Evolutionary conservation across 2,797 vertebrate genomes (phyloP), one percentile per base, ranked within the genome.

Genomic region (Crenuchus spilurus): DNA sequence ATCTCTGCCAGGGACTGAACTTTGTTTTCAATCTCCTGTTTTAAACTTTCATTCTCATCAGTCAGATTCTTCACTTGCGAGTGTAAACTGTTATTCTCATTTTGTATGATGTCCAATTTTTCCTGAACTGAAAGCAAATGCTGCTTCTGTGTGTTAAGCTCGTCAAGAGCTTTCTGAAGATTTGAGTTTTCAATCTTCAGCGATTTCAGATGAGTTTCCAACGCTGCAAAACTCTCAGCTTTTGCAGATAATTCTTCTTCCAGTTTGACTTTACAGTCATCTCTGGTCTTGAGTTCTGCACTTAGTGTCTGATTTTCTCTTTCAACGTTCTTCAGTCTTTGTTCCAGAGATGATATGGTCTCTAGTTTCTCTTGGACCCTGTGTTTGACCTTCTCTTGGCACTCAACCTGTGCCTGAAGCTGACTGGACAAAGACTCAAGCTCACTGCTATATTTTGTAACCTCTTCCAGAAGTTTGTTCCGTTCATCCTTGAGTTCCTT

Each of bases 401-500:
- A 85, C 55, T 88, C 81, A 1, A 70, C 76, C 14, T 87, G 88
- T 65, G 92, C 87, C 60, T 72, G 80, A 49, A 95, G 72, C 20
- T 88, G 86, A 60, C 68, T 85, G 14, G 91, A 92, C 16, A 96
- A 66, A 0, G 75, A 82, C 16, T 89, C 58, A 35, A 94, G 60
- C 7, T 95, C 91, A 1, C 80, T 70, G 28, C 85, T 87, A 70
- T 89, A 92, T 73, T 89, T 93, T 31, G 87, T 75, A 9, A 88
- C 86, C 74, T 94, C 92, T 26, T 88, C 86, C 67, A 92, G 67
- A 10, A 96, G 86, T 31, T 83, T 85, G 81, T 95, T 94, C 37
- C 91, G 86, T 4, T 93, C 92, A 2, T 94, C 94, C 82, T 94
- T 94, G 44, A 90, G 20, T 1, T 89, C 84, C 74, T 95, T 95